A percentile compares a stretch with the other conserved stretches of the same genome.
phyloP scores from a whole-genome alignment of 2,888 invertebrate species.

The Volucella zonaria region DNA sequence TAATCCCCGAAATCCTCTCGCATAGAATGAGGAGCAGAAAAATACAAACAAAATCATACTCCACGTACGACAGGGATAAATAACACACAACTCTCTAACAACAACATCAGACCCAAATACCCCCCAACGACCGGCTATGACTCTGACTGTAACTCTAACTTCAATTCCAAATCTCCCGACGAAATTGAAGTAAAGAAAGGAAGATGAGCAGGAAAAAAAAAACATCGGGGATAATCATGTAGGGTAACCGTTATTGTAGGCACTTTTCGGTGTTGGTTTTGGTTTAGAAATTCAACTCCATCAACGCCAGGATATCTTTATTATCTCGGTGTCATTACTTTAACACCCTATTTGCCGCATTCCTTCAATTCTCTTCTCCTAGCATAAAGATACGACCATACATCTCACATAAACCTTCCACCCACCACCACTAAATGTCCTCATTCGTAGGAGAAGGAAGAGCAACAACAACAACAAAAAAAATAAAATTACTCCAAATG shows the following conservation, averaged over 20 bases:
- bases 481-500: constrained; percentile 47
- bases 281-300: constrained; percentile 72
- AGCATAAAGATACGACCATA: constrained; percentile 18
- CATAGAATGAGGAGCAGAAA: not conserved
- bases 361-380: not conserved
- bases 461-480: no score
- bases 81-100: constrained; percentile 35
- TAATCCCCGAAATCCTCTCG: constrained; percentile 52
- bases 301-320: constrained; percentile 66
- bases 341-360: constrained; percentile 52
- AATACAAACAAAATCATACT: constrained; percentile 37
- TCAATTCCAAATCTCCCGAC: no score
- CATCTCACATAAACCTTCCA: constrained; percentile 4
- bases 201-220: no score
- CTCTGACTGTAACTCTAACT: no score
- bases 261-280: constrained; percentile 69
- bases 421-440: constrained; percentile 23
- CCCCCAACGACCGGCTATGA: no score
- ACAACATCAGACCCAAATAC: not conserved
- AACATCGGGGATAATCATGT: constrained; percentile 54
- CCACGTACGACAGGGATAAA: constrained; percentile 61
- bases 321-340: constrained; percentile 62
- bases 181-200: no score
- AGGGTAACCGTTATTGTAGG: constrained; percentile 65
- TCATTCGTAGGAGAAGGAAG: constrained; percentile 18